Conservation (phyloP, 2,888 invertebrate genomes). For the Netelia melanura region DNA sequence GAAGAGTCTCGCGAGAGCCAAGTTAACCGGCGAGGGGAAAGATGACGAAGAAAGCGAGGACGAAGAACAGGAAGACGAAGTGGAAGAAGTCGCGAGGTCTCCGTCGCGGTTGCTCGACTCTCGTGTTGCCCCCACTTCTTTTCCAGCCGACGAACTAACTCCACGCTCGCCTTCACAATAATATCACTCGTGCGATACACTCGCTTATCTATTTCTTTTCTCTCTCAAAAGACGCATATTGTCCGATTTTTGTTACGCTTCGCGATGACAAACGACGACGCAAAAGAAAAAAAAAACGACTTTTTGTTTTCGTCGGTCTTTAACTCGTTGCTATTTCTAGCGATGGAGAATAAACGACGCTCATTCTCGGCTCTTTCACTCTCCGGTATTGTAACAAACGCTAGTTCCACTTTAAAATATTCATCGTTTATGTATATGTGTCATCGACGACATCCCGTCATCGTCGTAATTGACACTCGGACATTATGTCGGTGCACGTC, state of each 20-base stretch:
- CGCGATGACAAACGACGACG: constrained; percentile 20
- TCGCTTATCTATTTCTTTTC: constrained; percentile 1
- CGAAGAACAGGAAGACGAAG: constrained; percentile 34
- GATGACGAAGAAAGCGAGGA: constrained; percentile 27
- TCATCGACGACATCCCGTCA: constrained; percentile 42
- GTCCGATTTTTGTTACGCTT: constrained; percentile 32
- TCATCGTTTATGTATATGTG: constrained; percentile 5
- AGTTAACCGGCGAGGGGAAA: constrained; percentile 20
- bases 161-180: constrained; percentile 13
- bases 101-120: constrained; percentile 11
- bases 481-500: constrained; percentile 29
- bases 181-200: neutral
- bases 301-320: constrained; percentile 19
- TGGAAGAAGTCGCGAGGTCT: constrained; percentile 25
- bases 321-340: constrained; percentile 36
- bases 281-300: constrained; percentile 9
- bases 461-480: constrained; percentile 52
- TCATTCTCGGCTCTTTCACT: constrained; percentile 33
- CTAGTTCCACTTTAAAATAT: constrained; percentile 24
- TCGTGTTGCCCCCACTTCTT: constrained; percentile 43
- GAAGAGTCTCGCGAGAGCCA: constrained; percentile 18
- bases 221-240: constrained; percentile 30
- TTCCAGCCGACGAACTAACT: neutral
- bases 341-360: neutral
- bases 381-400: constrained; percentile 20